These are phyloP conservation scores for Pseudorasbora parva DNA, from an alignment of 2,113 vertebrate genomes.

Conservation along the genomic window DNA sequence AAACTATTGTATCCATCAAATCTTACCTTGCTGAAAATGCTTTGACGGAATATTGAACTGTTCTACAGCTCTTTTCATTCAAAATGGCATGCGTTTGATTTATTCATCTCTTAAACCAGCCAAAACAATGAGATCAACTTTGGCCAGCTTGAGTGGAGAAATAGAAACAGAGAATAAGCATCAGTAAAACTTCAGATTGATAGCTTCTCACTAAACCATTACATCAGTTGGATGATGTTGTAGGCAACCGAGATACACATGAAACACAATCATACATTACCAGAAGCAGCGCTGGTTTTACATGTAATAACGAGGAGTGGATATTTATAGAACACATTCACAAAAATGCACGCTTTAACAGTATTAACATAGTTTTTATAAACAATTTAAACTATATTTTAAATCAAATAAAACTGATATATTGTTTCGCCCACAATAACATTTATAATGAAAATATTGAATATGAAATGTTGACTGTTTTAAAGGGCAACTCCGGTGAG, in stretches of 20 bases:
- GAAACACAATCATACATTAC: too few species aligned
- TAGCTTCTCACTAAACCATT: neutral
- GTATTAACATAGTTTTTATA: too few species aligned
- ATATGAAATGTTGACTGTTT: too few species aligned
- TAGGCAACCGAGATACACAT: neutral
- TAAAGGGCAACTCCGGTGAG: too few species aligned
- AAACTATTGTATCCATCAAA: slow-evolving; percentile 3
- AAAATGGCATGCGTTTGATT: slow-evolving; percentile 34
- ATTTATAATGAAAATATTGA: neutral
- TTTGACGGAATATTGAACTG: neutral
- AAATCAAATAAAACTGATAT: neutral
- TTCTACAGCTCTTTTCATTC: slow-evolving; percentile 30
- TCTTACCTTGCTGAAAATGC: neutral
- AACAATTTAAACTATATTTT: neutral
- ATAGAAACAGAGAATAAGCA: neutral
- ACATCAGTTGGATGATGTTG: neutral
- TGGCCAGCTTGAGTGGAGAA: slow-evolving; percentile 17
- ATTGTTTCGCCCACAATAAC: neutral
- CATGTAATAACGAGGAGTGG: neutral
- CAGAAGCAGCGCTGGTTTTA: too few species aligned
- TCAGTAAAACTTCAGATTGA: slow-evolving; percentile 6
- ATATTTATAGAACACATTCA: neutral
- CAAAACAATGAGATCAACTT: slow-evolving; percentile 49
- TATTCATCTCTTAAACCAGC: slow-evolving; percentile 1
- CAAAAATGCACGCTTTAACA: neutral